These are phyloP conservation scores for Colinus virginianus DNA, from an alignment of 2,113 vertebrate species.

Conservation along the genomic window DNA sequence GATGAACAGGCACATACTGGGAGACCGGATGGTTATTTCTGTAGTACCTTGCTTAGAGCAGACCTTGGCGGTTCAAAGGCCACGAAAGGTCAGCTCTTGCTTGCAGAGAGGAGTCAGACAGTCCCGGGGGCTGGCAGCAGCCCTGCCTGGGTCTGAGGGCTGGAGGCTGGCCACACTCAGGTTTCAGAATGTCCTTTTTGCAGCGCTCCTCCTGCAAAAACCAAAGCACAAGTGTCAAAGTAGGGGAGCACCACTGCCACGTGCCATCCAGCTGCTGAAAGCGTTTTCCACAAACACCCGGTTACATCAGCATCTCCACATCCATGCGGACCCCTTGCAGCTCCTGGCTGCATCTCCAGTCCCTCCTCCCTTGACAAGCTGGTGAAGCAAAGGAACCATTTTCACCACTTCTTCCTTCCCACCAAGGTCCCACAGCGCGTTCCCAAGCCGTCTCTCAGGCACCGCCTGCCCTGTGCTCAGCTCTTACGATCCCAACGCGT, in stretches of 20 bases:
- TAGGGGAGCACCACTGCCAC: fast-evolving
- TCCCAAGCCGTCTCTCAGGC: fast-evolving
- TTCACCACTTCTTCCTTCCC: not conserved
- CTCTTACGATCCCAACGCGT: fast-evolving
- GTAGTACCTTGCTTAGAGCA: fast-evolving
- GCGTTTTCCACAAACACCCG: not conserved
- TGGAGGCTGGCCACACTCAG: fast-evolving
- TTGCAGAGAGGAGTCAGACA: not conserved
- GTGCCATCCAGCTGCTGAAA: not conserved
- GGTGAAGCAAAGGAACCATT: fast-evolving
- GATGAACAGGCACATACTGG: fast-evolving
- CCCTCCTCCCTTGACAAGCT: not conserved
- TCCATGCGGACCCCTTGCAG: fast-evolving
- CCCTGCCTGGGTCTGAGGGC: not conserved
- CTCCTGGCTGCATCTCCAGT: fast-evolving
- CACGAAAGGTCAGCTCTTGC: not conserved
- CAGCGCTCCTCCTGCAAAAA: not conserved
- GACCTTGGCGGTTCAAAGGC: not conserved
- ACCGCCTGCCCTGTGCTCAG: not conserved
- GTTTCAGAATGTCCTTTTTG: not conserved
- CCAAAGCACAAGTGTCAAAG: not conserved
- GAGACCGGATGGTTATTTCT: not conserved
- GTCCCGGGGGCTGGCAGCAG: not conserved
- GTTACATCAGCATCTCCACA: fast-evolving
- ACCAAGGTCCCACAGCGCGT: fast-evolving